phyloP scores from a whole-genome alignment of 2,797 vertebrate species.

The Aphelocoma californica region DNA sequence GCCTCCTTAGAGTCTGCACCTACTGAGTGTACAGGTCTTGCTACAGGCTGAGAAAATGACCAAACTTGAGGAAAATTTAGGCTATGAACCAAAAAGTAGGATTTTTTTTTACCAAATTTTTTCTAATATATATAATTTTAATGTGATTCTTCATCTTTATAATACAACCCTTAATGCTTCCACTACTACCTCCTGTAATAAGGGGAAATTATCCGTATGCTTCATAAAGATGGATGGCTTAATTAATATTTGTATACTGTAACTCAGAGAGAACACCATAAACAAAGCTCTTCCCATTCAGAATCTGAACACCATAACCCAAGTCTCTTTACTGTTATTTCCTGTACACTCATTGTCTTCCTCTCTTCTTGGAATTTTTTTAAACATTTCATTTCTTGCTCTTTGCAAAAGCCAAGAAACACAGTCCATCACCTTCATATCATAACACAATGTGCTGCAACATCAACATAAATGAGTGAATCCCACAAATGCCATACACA shows the following conservation, averaged over 20 bases:
- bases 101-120: rapidly evolving
- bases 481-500: background rate
- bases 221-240: background rate
- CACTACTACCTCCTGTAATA: background rate
- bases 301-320: background rate
- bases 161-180: background rate
- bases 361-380: background rate
- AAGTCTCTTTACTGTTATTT: background rate
- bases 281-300: background rate
- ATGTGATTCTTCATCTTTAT: background rate
- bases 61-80: background rate
- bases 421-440: background rate
- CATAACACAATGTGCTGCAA: background rate
- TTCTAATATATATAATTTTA: background rate
- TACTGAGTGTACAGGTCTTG: background rate
- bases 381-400: background rate
- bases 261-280: background rate
- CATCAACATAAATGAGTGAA: background rate
- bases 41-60: background rate
- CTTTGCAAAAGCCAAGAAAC: background rate
- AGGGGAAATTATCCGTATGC: background rate
- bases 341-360: background rate
- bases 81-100: background rate
- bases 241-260: background rate
- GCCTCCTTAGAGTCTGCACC: background rate